phyloP scores from a whole-genome alignment of 2,797 vertebrate species.

The Silurus lanzhouensis region DNA sequence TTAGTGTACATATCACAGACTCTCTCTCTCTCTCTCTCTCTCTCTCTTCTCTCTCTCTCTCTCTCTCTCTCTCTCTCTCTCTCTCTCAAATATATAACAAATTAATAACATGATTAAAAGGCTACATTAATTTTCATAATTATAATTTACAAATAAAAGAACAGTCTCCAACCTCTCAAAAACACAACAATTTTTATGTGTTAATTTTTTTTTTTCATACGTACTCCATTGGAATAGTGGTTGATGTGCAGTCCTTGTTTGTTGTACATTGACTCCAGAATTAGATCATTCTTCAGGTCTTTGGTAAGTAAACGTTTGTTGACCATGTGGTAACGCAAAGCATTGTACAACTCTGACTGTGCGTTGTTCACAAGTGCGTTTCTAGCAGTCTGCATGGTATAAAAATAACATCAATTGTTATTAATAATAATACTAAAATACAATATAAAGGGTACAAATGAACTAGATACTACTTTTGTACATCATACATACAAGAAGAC shows the following conservation, averaged over 20 bases:
- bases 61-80: too few species aligned
- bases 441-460: background rate
- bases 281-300: slow-evolving; percentile 89
- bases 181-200: background rate
- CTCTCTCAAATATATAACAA: too few species aligned
- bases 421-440: background rate
- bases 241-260: slow-evolving; percentile 84
- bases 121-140: background rate
- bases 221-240: slow-evolving; percentile 94
- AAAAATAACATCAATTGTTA: background rate
- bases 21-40: background rate
- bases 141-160: background rate
- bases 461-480: background rate
- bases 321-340: slow-evolving; percentile 90
- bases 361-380: slow-evolving; percentile 83
- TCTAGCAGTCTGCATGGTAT: slow-evolving; percentile 71
- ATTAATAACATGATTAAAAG: background rate
- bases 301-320: slow-evolving; percentile 89
- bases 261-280: slow-evolving; percentile 84
- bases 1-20: background rate
- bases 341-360: slow-evolving; percentile 86
- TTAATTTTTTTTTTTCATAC: slow-evolving; percentile 50
- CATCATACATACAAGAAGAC: background rate
- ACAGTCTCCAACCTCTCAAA: background rate
- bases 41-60: too few species aligned